These are phyloP conservation scores for Caenorhabditis panamensis DNA, from an alignment of 2,888 invertebrate species.

Conservation along the genomic window DNA sequence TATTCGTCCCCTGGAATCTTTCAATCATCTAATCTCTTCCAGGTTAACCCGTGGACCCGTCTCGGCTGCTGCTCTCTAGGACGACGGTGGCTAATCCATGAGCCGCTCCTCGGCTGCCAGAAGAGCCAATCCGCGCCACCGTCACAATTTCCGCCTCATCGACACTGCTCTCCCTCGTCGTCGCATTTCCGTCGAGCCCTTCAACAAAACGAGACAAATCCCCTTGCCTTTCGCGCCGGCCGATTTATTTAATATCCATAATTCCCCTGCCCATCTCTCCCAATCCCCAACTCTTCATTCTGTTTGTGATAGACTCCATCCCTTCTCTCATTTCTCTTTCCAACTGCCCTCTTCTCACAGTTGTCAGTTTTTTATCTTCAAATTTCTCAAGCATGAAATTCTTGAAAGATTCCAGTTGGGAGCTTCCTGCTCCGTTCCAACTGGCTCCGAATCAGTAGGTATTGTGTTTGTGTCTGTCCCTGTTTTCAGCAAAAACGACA, in stretches of 20 bases:
- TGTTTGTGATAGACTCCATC: not conserved
- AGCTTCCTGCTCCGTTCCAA: not conserved
- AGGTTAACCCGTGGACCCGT: not conserved
- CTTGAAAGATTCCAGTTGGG: not conserved
- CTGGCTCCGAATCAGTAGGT: constrained; percentile 9
- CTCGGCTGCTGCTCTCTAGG: not conserved
- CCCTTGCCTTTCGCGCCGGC: not conserved
- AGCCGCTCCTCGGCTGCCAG: not conserved
- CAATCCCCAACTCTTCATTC: not conserved
- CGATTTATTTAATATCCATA: constrained; percentile 17
- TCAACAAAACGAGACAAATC: constrained; percentile 15
- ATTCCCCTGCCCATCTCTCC: not conserved
- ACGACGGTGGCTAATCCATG: constrained; percentile 4
- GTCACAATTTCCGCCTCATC: constrained; percentile 14
- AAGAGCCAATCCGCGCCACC: constrained; percentile 3
- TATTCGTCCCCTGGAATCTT: too few species aligned
- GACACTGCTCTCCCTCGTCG: constrained; percentile 6
- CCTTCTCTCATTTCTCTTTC: not conserved
- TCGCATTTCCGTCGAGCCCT: constrained; percentile 9
- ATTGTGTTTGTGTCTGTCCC: not conserved
- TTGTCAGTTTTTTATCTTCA: too few species aligned
- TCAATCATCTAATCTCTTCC: too few species aligned
- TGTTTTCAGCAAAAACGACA: not conserved
- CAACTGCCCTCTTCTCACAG: not conserved
- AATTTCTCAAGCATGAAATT: not conserved